Evolutionary conservation across 2,113 vertebrate species (phyloP), one percentile per base, ranked within the genome.

Genomic region (Vulpes ferrilata): DNA sequence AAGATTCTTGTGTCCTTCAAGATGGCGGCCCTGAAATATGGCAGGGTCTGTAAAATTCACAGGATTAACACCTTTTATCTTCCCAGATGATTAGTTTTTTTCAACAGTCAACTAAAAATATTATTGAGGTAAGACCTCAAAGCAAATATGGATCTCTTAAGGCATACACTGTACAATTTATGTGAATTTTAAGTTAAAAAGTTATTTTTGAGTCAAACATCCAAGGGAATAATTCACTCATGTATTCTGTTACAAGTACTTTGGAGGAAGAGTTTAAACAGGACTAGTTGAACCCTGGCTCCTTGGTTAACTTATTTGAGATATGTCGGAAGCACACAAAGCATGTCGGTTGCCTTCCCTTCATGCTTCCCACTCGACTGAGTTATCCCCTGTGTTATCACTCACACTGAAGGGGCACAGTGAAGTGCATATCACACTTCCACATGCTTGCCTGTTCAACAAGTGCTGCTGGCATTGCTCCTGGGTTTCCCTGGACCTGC

Each of bases 161-260:
- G 57, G 57, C 5, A 7, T 57, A 88, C 15, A 35, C 5, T 73
- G 12, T 2, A 96, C 80, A 32, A 65, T 84, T 67, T 79, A 84
- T 3, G n/a, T 38, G 20, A 65, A 38, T 84, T 83, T 57, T 59
- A 88, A 88, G 78, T 97, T 65, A 76, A 65, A 74, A 91, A 83
- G 17, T 79, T 59, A 59, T 73, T 79, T 79, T 64, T 64, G 76
- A 95, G 82, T 48, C 53, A 84, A 83, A 7, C 32, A 27, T 20
- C 23, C 10, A 25, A 48, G 71, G n/a, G 27, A 38, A 17, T 59
- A n/a, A 32, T 93, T 93, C 48, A 35, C 3, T n/a, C 65, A n/a
- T 62, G 55, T 84, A 38, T 88, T 79, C 23, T 43, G 69, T 51
- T 59, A 25, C 23, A 23, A 16, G 30, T 25, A 27, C 22, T 83